phyloP scores from a whole-genome alignment of 1,140 invertebrate genomes.

The Mamestra configurata region DNA sequence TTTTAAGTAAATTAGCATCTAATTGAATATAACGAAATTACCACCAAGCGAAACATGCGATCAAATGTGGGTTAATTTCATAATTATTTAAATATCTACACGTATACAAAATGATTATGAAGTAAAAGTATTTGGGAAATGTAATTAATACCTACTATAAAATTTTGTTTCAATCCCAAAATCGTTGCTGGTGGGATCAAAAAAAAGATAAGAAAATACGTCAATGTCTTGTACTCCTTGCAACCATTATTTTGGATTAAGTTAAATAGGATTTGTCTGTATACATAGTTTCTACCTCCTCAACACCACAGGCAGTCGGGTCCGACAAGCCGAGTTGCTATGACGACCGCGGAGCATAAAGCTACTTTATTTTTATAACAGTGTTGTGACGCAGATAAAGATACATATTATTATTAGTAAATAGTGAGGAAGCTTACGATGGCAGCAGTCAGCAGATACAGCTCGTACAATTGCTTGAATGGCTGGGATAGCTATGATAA shows the following conservation, averaged over 20 bases:
- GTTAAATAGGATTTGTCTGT: background rate
- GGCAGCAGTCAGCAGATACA: slow-evolving; percentile 89
- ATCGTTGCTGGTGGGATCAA: no score
- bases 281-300: background rate
- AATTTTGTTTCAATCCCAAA: no score
- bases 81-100: background rate
- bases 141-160: no score
- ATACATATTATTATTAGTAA: background rate
- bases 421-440: slow-evolving; percentile 52
- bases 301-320: background rate
- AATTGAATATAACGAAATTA: slow-evolving; percentile 46
- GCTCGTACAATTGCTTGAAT: slow-evolving; percentile 95
- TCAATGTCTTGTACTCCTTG: background rate
- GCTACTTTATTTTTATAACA: background rate
- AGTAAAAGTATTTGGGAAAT: no score
- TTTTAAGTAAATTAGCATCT: slow-evolving; percentile 54
- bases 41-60: slow-evolving; percentile 45
- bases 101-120: no score
- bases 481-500: slow-evolving; percentile 96
- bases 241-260: background rate
- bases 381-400: background rate
- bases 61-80: slow-evolving; percentile 36
- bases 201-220: background rate
- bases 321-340: background rate
- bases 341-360: slow-evolving; percentile 3